phyloP scores from a whole-genome alignment of 2,888 invertebrate genomes.

The Drosophila emarginata region DNA sequence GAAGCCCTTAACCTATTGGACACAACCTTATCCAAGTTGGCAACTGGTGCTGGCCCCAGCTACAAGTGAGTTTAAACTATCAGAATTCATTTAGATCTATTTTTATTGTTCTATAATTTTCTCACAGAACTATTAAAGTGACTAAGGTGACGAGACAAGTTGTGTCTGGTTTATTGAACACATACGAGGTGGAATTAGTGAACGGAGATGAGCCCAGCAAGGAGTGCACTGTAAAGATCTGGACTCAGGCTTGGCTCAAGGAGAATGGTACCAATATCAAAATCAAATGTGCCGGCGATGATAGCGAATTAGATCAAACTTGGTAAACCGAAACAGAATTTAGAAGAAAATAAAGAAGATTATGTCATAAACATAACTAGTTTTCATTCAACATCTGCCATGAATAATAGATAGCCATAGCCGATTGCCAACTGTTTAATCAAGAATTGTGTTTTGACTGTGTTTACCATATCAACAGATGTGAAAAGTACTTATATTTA shows the following conservation, averaged over 20 bases:
- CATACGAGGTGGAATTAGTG: slow-evolving; percentile 56
- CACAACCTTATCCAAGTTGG: slow-evolving; percentile 34
- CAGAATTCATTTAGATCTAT: neutral
- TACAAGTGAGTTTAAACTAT: slow-evolving; percentile 42
- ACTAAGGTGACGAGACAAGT: slow-evolving; percentile 59
- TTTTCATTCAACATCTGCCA: neutral
- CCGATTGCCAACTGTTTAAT: too few relatives aligned
- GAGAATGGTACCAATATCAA: slow-evolving; percentile 56
- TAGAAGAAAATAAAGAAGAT: slow-evolving; percentile 1
- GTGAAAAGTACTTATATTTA: too few relatives aligned
- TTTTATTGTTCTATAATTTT: too few relatives aligned
- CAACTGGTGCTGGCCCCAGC: slow-evolving; percentile 55
- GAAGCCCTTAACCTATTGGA: slow-evolving; percentile 34
- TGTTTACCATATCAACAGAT: too few relatives aligned
- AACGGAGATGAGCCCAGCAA: slow-evolving; percentile 34
- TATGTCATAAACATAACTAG: neutral
- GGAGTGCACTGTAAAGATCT: slow-evolving; percentile 55
- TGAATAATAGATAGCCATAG: neutral
- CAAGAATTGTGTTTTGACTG: too few relatives aligned
- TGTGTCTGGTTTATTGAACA: slow-evolving; percentile 50
- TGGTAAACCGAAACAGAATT: slow-evolving; percentile 34
- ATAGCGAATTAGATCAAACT: slow-evolving; percentile 35
- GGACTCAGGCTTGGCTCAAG: slow-evolving; percentile 57
- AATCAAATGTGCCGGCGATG: slow-evolving; percentile 53
- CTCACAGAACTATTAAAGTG: slow-evolving; percentile 48